Percentiles rank a stretch among this genome's conserved stretches.
Conservation (phyloP, 2,113 vertebrate genomes). For the Morphnarchus princeps region DNA sequence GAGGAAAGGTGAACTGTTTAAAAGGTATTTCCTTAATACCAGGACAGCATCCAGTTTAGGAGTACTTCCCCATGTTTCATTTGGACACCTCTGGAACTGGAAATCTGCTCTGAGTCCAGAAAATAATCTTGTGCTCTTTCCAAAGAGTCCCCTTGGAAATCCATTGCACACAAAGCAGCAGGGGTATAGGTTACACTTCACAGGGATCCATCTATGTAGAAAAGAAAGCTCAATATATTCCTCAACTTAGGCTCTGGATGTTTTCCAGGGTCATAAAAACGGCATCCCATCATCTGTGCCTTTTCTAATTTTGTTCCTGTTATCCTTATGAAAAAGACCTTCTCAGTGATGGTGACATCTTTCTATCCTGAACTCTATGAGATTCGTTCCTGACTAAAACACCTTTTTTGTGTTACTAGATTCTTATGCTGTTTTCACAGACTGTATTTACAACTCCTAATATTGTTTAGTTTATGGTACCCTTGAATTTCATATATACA, state of each 20-base stretch:
- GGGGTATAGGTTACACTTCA: constrained; percentile 38
- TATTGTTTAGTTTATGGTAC: constrained; percentile 34
- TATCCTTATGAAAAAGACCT: constrained; percentile 33
- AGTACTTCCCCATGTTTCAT: not conserved
- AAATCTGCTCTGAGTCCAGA: constrained; percentile 12
- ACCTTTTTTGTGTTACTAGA: not conserved
- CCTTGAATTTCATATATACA: constrained; percentile 30
- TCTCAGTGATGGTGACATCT: not conserved
- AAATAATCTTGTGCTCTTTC: not conserved
- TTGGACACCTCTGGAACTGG: not conserved
- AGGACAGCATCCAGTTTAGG: not conserved
- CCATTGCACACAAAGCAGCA: not conserved
- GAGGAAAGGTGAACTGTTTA: not conserved
- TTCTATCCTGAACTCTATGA: not conserved
- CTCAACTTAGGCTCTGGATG: constrained; percentile 6
- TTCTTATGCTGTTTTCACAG: constrained; percentile 25
- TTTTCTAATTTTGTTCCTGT: constrained; percentile 25
- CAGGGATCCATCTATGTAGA: not conserved
- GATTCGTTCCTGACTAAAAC: not conserved
- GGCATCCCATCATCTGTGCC: constrained; percentile 9
- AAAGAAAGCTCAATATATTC: constrained; percentile 34
- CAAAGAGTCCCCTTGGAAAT: not conserved
- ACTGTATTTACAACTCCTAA: constrained; percentile 40
- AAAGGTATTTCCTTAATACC: constrained; percentile 6
- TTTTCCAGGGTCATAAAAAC: constrained; percentile 46